These are phyloP conservation scores for Etheostoma cragini DNA, from an alignment of 2,113 vertebrate genomes.

Conservation along the genomic window DNA sequence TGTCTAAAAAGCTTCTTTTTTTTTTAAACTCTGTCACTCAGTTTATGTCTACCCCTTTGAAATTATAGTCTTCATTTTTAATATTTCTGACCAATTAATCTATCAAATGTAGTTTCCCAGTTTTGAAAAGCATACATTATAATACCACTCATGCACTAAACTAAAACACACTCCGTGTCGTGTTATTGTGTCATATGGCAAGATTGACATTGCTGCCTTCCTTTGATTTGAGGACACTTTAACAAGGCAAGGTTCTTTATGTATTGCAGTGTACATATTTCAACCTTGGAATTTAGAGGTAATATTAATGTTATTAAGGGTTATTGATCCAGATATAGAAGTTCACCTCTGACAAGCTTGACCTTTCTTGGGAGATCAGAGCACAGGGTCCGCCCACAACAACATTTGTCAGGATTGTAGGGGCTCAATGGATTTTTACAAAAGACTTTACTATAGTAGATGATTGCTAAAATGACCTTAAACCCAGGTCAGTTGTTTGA, in stretches of 20 bases:
- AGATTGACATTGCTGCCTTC: background rate
- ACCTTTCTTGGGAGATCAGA: conserved; percentile 11
- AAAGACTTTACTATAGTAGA: background rate
- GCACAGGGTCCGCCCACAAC: background rate
- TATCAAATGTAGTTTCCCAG: background rate
- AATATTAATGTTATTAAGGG: background rate
- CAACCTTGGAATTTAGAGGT: background rate
- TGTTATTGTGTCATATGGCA: background rate
- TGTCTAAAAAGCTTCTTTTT: background rate
- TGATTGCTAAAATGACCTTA: conserved; percentile 12
- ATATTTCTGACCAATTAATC: conserved; percentile 10
- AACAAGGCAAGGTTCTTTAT: background rate
- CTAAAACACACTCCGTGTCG: background rate
- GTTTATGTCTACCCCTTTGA: background rate
- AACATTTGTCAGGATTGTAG: background rate
- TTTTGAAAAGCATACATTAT: background rate
- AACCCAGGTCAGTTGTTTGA: background rate
- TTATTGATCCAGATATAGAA: background rate
- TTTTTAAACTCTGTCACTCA: background rate
- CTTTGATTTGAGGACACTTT: background rate
- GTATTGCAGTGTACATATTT: background rate
- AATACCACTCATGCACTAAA: background rate
- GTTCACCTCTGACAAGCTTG: background rate
- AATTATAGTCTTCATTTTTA: background rate
- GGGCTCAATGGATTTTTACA: background rate